Base-by-base conservation (phyloP, 2,113 vertebrate genomes). In the Engraulis encrasicolus region DNA sequence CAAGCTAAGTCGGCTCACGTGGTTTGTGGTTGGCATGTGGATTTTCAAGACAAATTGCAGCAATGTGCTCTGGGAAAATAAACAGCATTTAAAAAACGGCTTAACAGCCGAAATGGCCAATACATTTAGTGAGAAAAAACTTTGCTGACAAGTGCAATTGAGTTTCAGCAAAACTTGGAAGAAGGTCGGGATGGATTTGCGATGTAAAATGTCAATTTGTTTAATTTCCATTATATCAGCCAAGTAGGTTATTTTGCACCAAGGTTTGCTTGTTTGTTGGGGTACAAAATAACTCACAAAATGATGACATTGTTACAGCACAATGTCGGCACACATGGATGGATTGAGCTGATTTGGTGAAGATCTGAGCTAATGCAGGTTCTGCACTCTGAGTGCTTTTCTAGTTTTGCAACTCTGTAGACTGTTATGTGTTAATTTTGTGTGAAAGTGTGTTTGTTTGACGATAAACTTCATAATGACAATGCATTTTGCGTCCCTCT, bases 11-110 rank as follows among this genome's bases (percentile, higher is more conserved):
- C 27, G 31, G 31, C 66, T 34, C 66, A 74, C 66, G 34, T 74
- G 31, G 66, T 34, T 74, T 74, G 66, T 74, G 66, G 66, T 74
- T 15, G 31, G 91, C 15, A 83, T 84, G 81, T 86, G 86, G 84
- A 80, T 81, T 66, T 49, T 27, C 66, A 74, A 74, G 27, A 74
- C 66, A 74, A 74, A 74, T 74, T 74, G 66, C 31, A 74, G 66
- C 66, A 74, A 74, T 74, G 58, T 66, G 66, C 66, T 74, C 31
- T 17, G 66, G 2, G 31, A 74, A 74, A 74, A 74, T 74, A 74
- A 74, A 74, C 66, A 34, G 23, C 27, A 34, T 74, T 31, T n/a
- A n/a, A n/a, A 74, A 34, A 14, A 74, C 3, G 40, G 27, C 27
- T 3, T 15, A 74, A 74, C 66, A 74, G 31, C 66, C 27, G 11